Evolutionary conservation across 2,113 vertebrate genomes (phyloP), one percentile per base, ranked within the genome.

Genomic region (Istiophorus platypterus): DNA sequence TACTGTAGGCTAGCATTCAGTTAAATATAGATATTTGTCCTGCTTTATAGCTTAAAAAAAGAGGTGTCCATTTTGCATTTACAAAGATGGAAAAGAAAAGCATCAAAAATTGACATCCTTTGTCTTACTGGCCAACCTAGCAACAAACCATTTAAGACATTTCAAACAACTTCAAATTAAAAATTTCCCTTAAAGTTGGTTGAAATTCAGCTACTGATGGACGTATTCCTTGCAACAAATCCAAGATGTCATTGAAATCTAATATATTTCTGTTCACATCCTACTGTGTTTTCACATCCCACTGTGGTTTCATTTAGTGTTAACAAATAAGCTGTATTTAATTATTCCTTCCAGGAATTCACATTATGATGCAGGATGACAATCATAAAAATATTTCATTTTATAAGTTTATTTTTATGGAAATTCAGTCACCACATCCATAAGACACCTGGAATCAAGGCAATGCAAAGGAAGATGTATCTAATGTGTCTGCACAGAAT

Each of bases 201-300:
- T 77, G 22, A 82, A 72, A 52, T 37, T 59, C 18, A 47, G 49
- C 51, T 29, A 80, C 71, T 76, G 88, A 89, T 54, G 26, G 76
- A 74, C 41, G 62, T 47, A 57, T 73, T 89, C 63, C 52, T 73
- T 17, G 0, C 17, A 20, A 52, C 27, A 59, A 69, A 81, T 52
- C 42, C 42, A 0, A 85, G 87, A 88, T n/a, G n/a, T n/a, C n/a
- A n/a, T 13, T 78, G 91, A 85, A 67, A 65, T 81, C 79, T 86
- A 45, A 26, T 85, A 89, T 84, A 89, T 89, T 70, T 89, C 57
- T 26, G 74, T 86, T 78, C 79, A 76, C 64, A 29, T 58, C 34
- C 64, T 78, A n/a, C n/a, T n/a, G n/a, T n/a, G n/a, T n/a, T 24
- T 54, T 90, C 84, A 86, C 90, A 86, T n/a, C n/a, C 81, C 57